A percentile compares a stretch with the other conserved stretches of the same genome.
Conservation (phyloP, 2,113 vertebrate genomes). For the Vulpes ferrilata region DNA sequence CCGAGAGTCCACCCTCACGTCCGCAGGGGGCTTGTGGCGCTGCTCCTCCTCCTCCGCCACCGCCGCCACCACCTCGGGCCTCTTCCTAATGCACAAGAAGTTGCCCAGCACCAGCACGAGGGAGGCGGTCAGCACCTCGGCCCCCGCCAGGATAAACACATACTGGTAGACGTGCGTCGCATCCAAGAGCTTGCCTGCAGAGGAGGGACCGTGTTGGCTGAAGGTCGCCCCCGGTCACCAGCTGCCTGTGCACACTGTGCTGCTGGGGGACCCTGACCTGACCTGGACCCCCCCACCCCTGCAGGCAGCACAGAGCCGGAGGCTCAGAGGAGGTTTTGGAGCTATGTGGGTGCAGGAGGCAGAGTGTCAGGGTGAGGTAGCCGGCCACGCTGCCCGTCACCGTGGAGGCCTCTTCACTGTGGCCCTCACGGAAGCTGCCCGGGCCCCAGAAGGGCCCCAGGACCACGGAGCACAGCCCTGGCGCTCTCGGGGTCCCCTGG, state of each 20-base stretch:
- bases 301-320: neutral
- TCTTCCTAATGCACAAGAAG: constrained; percentile 91
- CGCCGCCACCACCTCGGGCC: constrained; percentile 80
- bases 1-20: constrained; percentile 80
- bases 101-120: constrained; percentile 91
- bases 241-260: neutral
- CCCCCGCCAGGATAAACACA: constrained; percentile 95
- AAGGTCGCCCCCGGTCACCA: neutral
- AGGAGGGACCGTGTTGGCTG: constrained; percentile 1
- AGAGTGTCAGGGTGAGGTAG: neutral
- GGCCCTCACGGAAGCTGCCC: neutral
- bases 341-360: neutral
- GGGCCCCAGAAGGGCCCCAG: neutral
- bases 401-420: neutral
- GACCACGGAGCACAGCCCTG: neutral
- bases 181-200: constrained; percentile 94
- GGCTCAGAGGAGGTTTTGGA: neutral
- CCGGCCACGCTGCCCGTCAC: neutral
- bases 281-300: neutral
- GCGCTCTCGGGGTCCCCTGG: neutral
- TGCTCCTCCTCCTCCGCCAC: constrained; percentile 82
- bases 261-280: neutral
- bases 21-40: constrained; percentile 78
- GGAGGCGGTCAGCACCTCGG: constrained; percentile 92
- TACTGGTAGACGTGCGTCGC: constrained; percentile 91